These are phyloP conservation scores for Xerus rutilus DNA, from an alignment of 2,797 vertebrate species.

Conservation along the genomic window DNA sequence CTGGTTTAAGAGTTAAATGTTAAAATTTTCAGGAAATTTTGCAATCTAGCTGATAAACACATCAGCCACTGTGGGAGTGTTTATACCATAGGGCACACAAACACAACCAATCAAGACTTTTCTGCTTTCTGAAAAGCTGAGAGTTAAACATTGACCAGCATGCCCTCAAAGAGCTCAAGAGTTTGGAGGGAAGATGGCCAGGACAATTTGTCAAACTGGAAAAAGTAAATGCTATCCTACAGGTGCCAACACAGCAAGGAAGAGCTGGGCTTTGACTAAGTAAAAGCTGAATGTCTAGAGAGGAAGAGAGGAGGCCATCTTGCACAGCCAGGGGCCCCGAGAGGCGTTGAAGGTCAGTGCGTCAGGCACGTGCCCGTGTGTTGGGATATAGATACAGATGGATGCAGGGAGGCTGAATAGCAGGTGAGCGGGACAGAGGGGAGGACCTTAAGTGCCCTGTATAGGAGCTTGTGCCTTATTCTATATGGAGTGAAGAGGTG, in stretches of 20 bases:
- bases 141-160: neutral
- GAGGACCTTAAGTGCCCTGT: neutral
- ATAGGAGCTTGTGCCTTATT: neutral
- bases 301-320: neutral
- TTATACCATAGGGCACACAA: neutral
- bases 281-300: neutral
- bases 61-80: neutral
- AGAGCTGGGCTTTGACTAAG: neutral
- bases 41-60: neutral
- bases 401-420: neutral
- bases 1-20: neutral
- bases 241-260: neutral
- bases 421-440: neutral
- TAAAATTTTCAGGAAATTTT: conserved; percentile 19
- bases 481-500: neutral
- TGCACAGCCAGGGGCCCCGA: neutral
- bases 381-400: neutral
- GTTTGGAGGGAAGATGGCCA: neutral
- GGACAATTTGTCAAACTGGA: neutral
- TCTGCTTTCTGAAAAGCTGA: neutral
- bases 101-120: neutral
- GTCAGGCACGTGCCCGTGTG: neutral
- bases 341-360: neutral
- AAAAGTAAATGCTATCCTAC: neutral
- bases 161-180: neutral